Evolutionary conservation across 2,797 vertebrate genomes (phyloP), one percentile per base, ranked within the genome.

Genomic region (Crotalus adamanteus): DNA sequence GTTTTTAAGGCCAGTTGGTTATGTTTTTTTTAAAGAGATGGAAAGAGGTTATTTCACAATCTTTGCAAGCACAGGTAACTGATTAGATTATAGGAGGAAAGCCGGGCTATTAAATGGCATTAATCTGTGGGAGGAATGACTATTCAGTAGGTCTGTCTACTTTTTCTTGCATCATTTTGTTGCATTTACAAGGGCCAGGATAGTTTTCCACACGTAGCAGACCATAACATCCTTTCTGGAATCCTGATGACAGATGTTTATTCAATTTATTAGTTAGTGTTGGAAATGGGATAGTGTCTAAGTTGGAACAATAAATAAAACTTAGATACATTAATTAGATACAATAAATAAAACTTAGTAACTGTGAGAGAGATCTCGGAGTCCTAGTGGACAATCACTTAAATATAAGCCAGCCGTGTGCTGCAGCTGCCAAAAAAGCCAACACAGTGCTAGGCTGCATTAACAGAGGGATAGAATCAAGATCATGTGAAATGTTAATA

Each of bases 1-100:
- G 91, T 56, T 90, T 94, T 93, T 93, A 90, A 78, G 91, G n/a
- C 65, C 56, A 25, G 14, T 13, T 13, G 60, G 20, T 22, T 91
- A 78, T 94, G 93, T 85, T 28, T 55, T 55, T n/a, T 5, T 26
- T 55, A 56, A 0, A 53, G 47, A 91, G 85, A 94, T 26, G 87
- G 91, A 91, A 42, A 60, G 92, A 26, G 65, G 42, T 63, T 91
- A 56, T 0, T 0, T 59, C 57, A 78, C 8, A 2, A 53, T 61
- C 47, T 65, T 42, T 89, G 92, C 59, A 87, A 42, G 47, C 28
- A 3, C 0, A 0, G 2, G 12, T 1, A 37, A 93, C 47, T 53
- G 51, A 0, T 16, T n/a, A 26, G 9, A n/a, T 6, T 2, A 55
- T 26, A 73, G 6, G 47, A 31, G 13, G 2, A 1, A 47, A 42